Conservation (phyloP, 2,888 invertebrate species). For the Chrysotoxum bicinctum region DNA sequence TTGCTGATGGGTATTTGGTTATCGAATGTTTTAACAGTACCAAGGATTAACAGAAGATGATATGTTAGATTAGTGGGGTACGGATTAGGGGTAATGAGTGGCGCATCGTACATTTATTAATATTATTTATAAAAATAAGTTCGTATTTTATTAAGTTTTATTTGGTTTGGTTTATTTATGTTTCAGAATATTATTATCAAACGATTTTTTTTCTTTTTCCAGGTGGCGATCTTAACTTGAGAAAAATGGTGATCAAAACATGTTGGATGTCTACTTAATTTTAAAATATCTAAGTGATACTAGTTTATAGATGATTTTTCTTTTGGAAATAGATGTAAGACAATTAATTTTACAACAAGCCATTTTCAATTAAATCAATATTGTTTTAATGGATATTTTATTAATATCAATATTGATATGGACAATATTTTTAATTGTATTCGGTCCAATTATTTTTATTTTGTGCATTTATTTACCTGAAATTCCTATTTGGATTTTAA, state of each 20-base stretch:
- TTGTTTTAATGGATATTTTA: conserved; percentile 20
- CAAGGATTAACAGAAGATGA: too few species aligned
- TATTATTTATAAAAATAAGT: too few species aligned
- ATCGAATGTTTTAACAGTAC: too few species aligned
- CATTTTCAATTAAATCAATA: conserved; percentile 41
- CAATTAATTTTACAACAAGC: conserved; percentile 17
- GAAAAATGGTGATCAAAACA: not conserved
- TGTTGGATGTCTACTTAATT: conserved; percentile 11
- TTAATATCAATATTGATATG: conserved; percentile 82
- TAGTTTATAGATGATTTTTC: conserved; percentile 46
- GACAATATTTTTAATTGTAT: conserved; percentile 85
- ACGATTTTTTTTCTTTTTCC: conserved; percentile 56
- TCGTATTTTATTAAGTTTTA: not conserved
- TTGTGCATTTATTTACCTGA: conserved; percentile 85
- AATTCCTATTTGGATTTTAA: conserved; percentile 86
- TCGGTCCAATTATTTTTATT: conserved; percentile 87
- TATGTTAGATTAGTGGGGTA: too few species aligned
- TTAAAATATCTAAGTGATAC: conserved; percentile 66
- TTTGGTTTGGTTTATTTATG: not conserved
- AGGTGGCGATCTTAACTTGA: conserved; percentile 76
- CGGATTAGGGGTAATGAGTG: too few species aligned
- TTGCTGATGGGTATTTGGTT: too few species aligned
- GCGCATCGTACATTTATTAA: too few species aligned
- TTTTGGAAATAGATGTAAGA: conserved; percentile 36
- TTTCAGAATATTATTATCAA: conserved; percentile 21